Percentiles rank a stretch among this genome's conserved stretches.
These are phyloP conservation scores for Hylaeus anthracinus DNA, from an alignment of 1,140 invertebrate genomes.

Conservation along the genomic window DNA sequence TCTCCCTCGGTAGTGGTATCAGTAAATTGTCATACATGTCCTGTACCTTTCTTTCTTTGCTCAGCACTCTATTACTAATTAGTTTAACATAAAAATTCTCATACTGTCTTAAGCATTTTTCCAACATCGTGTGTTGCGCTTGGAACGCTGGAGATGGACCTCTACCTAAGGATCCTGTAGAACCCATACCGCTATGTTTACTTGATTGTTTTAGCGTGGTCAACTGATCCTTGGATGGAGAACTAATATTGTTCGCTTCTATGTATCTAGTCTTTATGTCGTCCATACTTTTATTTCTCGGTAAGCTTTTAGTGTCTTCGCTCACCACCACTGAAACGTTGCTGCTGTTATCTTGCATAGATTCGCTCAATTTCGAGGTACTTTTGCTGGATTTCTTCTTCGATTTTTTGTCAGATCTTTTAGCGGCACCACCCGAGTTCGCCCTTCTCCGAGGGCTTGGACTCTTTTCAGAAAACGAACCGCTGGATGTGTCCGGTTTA, in stretches of 20 bases:
- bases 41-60: conserved; percentile 73
- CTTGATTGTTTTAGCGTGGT: conserved; percentile 34
- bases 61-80: conserved; percentile 78
- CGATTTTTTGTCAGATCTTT: conserved; percentile 76
- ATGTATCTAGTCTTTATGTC: conserved; percentile 69
- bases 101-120: conserved; percentile 86
- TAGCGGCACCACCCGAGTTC: conserved; percentile 75
- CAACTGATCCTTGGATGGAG: conserved; percentile 40
- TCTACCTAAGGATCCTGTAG: conserved; percentile 64
- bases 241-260: conserved; percentile 42
- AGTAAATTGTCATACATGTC: conserved; percentile 76
- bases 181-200: conserved; percentile 58
- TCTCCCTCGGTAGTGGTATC: conserved; percentile 71
- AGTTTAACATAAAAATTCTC: conserved; percentile 86
- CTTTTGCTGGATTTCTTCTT: conserved; percentile 77
- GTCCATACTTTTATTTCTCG: conserved; percentile 75
- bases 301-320: conserved; percentile 67
- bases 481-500: conserved; percentile 74
- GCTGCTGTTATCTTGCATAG: conserved; percentile 61
- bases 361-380: conserved; percentile 74
- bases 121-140: conserved; percentile 80
- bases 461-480: conserved; percentile 68
- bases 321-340: conserved; percentile 72
- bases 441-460: conserved; percentile 75
- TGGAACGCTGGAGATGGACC: conserved; percentile 71